These are phyloP conservation scores for Eremophila alpestris DNA, from an alignment of 2,797 vertebrate genomes.

Conservation along the genomic window DNA sequence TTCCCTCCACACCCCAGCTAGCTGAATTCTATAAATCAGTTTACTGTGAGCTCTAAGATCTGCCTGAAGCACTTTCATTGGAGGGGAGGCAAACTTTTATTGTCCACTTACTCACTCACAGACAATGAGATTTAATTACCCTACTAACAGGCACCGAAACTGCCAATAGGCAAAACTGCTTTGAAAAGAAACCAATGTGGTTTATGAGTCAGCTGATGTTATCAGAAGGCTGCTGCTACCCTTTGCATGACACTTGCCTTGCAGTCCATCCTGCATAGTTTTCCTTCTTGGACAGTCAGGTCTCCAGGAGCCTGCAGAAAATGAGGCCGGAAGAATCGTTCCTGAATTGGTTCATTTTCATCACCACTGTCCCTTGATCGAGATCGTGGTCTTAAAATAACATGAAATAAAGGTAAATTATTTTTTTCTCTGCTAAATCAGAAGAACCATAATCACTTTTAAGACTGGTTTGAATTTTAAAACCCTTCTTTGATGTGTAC, in stretches of 20 bases:
- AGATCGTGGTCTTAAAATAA: conserved; percentile 88
- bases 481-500: not conserved
- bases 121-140: not conserved
- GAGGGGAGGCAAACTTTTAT: not conserved
- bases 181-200: not conserved
- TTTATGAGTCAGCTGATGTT: not conserved
- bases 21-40: not conserved
- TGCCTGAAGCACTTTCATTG: not conserved
- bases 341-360: conserved; percentile 96
- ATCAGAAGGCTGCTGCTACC: not conserved
- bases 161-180: not conserved
- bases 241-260: conserved; percentile 80
- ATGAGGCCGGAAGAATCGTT: conserved; percentile 98
- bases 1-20: not conserved
- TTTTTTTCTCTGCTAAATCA: not conserved
- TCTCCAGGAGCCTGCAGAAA: conserved; percentile 98
- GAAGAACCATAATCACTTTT: not conserved
- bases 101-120: not conserved
- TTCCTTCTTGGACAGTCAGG: conserved; percentile 95
- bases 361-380: conserved; percentile 96
- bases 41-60: not conserved
- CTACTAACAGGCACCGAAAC: not conserved
- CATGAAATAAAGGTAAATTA: conserved; percentile 41
- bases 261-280: conserved; percentile 97
- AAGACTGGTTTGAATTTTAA: not conserved